Base-by-base conservation (phyloP, 2,888 invertebrate genomes). In the Cybosia mesomella region DNA sequence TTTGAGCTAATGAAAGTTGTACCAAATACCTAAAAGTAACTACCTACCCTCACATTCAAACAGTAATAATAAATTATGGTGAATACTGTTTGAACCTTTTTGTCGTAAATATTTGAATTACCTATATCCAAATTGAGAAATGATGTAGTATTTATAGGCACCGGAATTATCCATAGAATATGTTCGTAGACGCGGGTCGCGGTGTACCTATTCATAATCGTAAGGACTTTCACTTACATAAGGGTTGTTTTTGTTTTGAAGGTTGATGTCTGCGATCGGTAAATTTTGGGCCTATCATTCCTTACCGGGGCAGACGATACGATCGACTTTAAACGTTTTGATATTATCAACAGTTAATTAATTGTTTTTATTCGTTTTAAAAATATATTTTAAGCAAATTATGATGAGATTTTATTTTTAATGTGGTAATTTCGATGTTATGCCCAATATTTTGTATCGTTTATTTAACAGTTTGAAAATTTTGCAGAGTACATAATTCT, bases 271-370 rank as follows among this genome's bases (percentile, higher is more conserved):
- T 92, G 95, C 95, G 95, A 95, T 88, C 91, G 95, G 95, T 95
- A 95, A 94, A 95, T 92, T 93, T 95, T 95, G 95, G 95, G 95
- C 95, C 91, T 95, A 96, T 96, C 96, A 96, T 96, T 96, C 96
- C 96, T 95, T 95, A 94, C 95, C 95, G 94, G 93, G 95, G 93
- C 94, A 85, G 84, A 76, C 68, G 74, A 87, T 57, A 72, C 84
- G 77, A 87, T 83, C 79, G 76, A 73, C 85, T 81, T 83, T 86
- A 73, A 85, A 81, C 74, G 82, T 87, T 84, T 85, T 87, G 84
- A 86, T 85, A 85, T 86, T 87, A 80, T 84, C 80, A 72, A 78
- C 82, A 80, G 67, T 76, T 49, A 43, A 67, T 68, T 73, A 73
- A n/a, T 58, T 70, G 24, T 24, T 77, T 70, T 72, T 72, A 70